A percentile compares a stretch with the other conserved stretches of the same genome.
These are phyloP conservation scores for Otus scops DNA, from an alignment of 2,797 vertebrate genomes.

Conservation along the genomic window DNA sequence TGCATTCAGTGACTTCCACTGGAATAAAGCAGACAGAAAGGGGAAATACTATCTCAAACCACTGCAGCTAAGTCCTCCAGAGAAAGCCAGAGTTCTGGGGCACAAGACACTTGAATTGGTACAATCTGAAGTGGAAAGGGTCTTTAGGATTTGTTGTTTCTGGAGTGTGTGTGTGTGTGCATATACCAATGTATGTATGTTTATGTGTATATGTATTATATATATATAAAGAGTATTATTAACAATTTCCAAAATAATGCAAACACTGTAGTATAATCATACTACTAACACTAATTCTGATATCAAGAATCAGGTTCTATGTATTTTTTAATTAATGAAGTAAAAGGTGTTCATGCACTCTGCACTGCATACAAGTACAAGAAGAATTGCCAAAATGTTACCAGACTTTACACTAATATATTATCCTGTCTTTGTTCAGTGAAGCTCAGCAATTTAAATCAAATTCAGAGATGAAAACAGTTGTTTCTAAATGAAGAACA, in stretches of 20 bases:
- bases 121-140: neutral
- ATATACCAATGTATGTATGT: neutral
- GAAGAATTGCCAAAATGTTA: neutral
- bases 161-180: neutral
- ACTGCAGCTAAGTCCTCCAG: neutral
- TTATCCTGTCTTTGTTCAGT: neutral
- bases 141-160: neutral
- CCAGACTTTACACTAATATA: neutral
- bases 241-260: neutral
- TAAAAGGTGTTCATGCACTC: neutral
- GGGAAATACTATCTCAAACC: neutral
- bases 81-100: neutral
- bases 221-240: neutral
- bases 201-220: neutral
- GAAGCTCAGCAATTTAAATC: neutral
- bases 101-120: neutral
- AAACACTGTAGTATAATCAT: neutral
- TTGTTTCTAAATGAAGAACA: neutral
- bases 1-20: neutral
- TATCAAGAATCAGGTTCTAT: neutral
- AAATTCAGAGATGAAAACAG: neutral
- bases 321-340: neutral
- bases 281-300: neutral
- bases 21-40: neutral
- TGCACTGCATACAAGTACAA: neutral